phyloP scores from a whole-genome alignment of 2,113 vertebrate genomes.

The Lasiurus cinereus region DNA sequence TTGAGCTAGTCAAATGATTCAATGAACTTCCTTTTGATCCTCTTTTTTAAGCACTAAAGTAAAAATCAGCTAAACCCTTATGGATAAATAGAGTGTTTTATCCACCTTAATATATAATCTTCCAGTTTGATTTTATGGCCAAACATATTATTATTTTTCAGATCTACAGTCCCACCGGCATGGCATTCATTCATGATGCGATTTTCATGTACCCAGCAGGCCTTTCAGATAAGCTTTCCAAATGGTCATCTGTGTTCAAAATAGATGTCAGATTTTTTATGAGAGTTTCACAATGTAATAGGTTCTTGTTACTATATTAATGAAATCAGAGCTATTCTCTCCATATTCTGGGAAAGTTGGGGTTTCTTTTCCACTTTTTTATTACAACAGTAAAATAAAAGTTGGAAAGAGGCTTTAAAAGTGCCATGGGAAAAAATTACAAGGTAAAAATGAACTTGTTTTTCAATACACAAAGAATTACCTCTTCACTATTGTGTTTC shows the following conservation, averaged over 20 bases:
- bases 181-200: conserved; percentile 42
- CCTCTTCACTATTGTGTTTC: background rate
- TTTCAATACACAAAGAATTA: conserved; percentile 37
- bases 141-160: conserved; percentile 59
- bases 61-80: conserved; percentile 22
- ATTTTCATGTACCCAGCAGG: conserved; percentile 60
- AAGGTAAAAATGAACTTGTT: background rate
- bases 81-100: conserved; percentile 54
- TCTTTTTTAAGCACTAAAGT: conserved; percentile 20
- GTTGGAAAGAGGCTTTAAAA: conserved; percentile 48
- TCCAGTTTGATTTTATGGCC: conserved; percentile 63
- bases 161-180: background rate
- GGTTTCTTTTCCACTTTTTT: background rate
- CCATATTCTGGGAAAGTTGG: background rate
- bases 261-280: conserved; percentile 29
- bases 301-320: conserved; percentile 58
- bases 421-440: background rate
- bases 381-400: conserved; percentile 33
- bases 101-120: conserved; percentile 65
- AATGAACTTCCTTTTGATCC: conserved; percentile 61
- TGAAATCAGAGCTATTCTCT: conserved; percentile 44
- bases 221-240: conserved; percentile 59
- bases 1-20: background rate
- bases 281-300: conserved; percentile 21
- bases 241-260: background rate